These are phyloP conservation scores for Ceratoteleas bidentatus DNA, from an alignment of 1,140 invertebrate genomes.

Conservation along the genomic window DNA sequence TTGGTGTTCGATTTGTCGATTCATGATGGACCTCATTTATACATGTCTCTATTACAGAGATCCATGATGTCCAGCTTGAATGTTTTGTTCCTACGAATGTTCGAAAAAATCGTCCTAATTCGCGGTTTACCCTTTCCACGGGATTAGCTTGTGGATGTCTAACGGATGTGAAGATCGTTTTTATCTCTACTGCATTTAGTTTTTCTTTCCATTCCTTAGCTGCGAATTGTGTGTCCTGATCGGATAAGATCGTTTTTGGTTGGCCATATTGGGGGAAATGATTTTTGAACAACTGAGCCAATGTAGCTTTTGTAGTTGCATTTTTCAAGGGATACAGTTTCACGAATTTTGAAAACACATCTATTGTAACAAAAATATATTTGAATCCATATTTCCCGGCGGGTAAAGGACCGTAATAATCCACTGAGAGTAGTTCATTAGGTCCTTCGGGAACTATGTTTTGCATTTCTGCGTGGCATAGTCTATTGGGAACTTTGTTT, in stretches of 20 bases:
- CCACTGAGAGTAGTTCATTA: conserved; percentile 65
- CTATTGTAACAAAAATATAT: conserved; percentile 71
- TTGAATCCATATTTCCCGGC: conserved; percentile 33
- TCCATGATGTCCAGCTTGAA: conserved; percentile 7
- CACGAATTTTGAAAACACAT: conserved; percentile 69
- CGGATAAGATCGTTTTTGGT: conserved; percentile 28
- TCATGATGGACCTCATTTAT: conserved; percentile 44
- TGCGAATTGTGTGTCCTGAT: conserved; percentile 57
- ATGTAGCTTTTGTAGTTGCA: conserved; percentile 23
- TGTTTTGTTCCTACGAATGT: conserved; percentile 2
- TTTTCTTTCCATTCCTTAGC: not conserved
- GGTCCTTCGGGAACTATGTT: conserved; percentile 29
- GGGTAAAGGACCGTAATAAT: conserved; percentile 70
- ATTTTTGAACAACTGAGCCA: not conserved
- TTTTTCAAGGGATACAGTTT: conserved; percentile 65
- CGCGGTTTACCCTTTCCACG: conserved; percentile 11
- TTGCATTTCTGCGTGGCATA: conserved; percentile 14
- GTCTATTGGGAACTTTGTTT: conserved; percentile 28
- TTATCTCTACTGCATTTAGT: not conserved
- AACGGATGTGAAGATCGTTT: conserved; percentile 2
- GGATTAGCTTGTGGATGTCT: conserved; percentile 32
- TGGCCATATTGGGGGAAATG: not conserved
- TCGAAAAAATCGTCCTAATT: conserved; percentile 14
- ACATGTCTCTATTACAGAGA: conserved; percentile 11
- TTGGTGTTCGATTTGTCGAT: conserved; percentile 9